Base-by-base conservation (phyloP, 2,888 invertebrate species). In the Pteria penguin region DNA sequence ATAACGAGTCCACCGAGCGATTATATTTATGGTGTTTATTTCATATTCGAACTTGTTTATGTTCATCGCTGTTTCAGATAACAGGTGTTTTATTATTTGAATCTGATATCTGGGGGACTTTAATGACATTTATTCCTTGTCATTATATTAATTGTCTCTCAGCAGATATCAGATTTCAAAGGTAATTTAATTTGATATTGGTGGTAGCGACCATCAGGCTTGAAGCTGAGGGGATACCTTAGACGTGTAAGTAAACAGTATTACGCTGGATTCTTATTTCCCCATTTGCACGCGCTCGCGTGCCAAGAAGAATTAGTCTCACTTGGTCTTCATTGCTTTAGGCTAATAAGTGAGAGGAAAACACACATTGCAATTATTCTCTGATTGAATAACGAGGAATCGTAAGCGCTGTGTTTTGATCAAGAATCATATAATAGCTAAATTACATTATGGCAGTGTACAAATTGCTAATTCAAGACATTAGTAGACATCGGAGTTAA, bases 381-480 rank as follows among this genome's bases (percentile, higher is more conserved):
- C 36, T 77, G 76, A 77, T 77, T 77, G 76, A 73, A 77, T 77
- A 69, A 77, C 72, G 72, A 60, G 65, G 63, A 36, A 72, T 69
- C 60, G 65, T 77, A 77, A 77, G 72, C 70, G 73, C 54, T 32
- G 65, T 77, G 70, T 76, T 76, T 72, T 72, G 71, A 61, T 55
- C 66, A 65, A 70, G 72, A 79, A 72, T 75, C 78, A 52, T 63
- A 69, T 78, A 80, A 78, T 79, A 76, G 76, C 73, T 74, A 81
- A 81, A 81, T 75, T 55, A 72, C 75, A 81, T 81, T 76, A 78
- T 52, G 29, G 69, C 29, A 31, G 72, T 73, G 63, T 72, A 69
- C 75, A 76, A 79, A 79, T 79, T 76, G 72, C 73, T 71, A 73
- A 67, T 61, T 60, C 52, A 60, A 63, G 73, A 67, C 73, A 73